Percentiles rank a stretch among this genome's conserved stretches.
phyloP scores from a whole-genome alignment of 2,888 invertebrate genomes.

The Mythimna lalbum region DNA sequence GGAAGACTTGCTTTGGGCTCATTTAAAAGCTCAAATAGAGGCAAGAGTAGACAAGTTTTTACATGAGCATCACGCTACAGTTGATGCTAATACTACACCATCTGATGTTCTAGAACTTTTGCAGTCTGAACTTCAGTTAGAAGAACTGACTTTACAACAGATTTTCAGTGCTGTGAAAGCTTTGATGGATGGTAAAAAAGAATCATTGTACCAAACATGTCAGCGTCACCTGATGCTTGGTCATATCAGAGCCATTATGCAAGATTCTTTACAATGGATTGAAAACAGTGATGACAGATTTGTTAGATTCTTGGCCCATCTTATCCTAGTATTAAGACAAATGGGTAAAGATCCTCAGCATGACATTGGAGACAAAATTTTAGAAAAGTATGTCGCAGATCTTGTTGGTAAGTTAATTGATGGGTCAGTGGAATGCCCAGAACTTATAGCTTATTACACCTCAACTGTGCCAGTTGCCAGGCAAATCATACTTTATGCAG shows the following conservation, averaged over 20 bases:
- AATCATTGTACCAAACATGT: slow-evolving; percentile 93
- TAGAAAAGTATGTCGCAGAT: slow-evolving; percentile 93
- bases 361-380: slow-evolving; percentile 93
- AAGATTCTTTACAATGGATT: slow-evolving; percentile 93
- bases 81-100: slow-evolving; percentile 84
- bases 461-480: slow-evolving; percentile 92
- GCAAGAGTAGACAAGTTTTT: slow-evolving; percentile 94
- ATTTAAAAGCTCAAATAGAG: slow-evolving; percentile 95
- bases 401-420: slow-evolving; percentile 91
- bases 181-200: slow-evolving; percentile 90
- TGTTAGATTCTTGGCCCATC: slow-evolving; percentile 95
- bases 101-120: slow-evolving; percentile 83
- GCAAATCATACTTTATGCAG: slow-evolving; percentile 92
- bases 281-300: slow-evolving; percentile 90
- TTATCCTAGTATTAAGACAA: slow-evolving; percentile 95
- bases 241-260: slow-evolving; percentile 93
- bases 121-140: slow-evolving; percentile 80
- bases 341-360: slow-evolving; percentile 94
- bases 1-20: slow-evolving; percentile 98
- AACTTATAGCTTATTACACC: slow-evolving; percentile 96
- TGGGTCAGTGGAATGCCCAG: slow-evolving; percentile 92
- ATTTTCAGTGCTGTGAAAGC: slow-evolving; percentile 86
- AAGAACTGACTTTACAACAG: slow-evolving; percentile 84
- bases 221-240: slow-evolving; percentile 97
- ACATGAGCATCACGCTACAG: slow-evolving; percentile 86